These are phyloP conservation scores for Aptenodytes forsteri DNA, from an alignment of 2,113 vertebrate species.

Conservation along the genomic window DNA sequence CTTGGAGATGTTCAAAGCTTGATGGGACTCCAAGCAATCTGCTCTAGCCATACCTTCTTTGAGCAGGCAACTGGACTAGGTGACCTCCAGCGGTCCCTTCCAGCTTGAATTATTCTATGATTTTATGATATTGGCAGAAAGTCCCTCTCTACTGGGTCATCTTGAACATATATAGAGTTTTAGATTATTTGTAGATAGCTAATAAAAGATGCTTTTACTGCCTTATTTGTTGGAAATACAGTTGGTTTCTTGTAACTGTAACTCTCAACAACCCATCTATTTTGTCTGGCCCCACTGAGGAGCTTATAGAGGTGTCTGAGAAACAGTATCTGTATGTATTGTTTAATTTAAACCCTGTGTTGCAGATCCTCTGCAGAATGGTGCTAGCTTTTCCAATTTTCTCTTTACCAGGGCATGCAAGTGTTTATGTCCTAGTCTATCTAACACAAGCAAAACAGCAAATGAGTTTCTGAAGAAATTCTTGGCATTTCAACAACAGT, in stretches of 20 bases:
- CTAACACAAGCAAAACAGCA: background rate
- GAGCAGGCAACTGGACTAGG: background rate
- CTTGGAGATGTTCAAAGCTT: background rate
- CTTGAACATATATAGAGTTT: background rate
- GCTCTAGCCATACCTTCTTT: background rate
- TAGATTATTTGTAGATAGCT: background rate
- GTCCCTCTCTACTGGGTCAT: background rate
- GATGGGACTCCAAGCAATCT: background rate
- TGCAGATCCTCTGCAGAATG: background rate
- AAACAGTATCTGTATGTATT: background rate
- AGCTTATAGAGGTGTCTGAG: background rate
- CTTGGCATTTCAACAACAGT: background rate
- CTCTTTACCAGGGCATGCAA: background rate
- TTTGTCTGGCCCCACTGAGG: background rate
- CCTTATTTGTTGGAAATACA: background rate
- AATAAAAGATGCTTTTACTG: background rate
- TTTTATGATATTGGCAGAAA: background rate
- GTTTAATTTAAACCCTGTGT: background rate
- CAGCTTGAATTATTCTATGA: background rate
- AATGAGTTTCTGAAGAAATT: background rate
- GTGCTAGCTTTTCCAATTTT: background rate
- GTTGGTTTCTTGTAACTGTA: background rate
- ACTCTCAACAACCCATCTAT: background rate
- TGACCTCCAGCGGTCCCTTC: background rate
- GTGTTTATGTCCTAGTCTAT: background rate